A percentile compares a stretch with the other conserved stretches of the same genome.
These are phyloP conservation scores for Plodia interpunctella DNA, from an alignment of 1,140 invertebrate species.

Conservation along the genomic window DNA sequence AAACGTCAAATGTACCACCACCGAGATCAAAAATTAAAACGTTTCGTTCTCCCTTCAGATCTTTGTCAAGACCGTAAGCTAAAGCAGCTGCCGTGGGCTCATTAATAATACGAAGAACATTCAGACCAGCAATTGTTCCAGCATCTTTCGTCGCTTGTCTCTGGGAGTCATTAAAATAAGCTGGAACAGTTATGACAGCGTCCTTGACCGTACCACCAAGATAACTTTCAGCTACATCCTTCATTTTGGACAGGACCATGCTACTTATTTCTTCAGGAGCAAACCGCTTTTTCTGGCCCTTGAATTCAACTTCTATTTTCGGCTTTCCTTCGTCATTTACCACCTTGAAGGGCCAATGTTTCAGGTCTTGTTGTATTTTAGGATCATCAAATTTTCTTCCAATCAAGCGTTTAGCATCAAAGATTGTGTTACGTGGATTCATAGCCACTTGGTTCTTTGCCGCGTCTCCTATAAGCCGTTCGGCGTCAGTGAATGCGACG, in stretches of 20 bases:
- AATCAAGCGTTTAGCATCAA: slow-evolving; percentile 79
- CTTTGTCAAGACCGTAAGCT: slow-evolving; percentile 86
- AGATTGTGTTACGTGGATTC: slow-evolving; percentile 73
- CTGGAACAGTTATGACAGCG: slow-evolving; percentile 82
- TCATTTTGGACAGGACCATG: slow-evolving; percentile 80
- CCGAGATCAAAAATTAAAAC: slow-evolving; percentile 75
- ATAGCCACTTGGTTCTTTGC: slow-evolving; percentile 83
- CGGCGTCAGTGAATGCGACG: slow-evolving; percentile 91
- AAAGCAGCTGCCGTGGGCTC: slow-evolving; percentile 87
- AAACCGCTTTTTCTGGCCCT: slow-evolving; percentile 85
- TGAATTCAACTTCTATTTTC: slow-evolving; percentile 85
- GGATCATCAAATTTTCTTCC: slow-evolving; percentile 83
- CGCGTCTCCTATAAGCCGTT: slow-evolving; percentile 85
- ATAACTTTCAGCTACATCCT: slow-evolving; percentile 81
- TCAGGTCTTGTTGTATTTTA: slow-evolving; percentile 85
- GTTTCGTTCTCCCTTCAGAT: slow-evolving; percentile 81
- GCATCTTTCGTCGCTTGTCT: slow-evolving; percentile 74
- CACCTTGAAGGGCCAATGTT: slow-evolving; percentile 87
- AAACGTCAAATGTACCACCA: slow-evolving; percentile 89
- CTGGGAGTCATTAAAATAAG: slow-evolving; percentile 79
- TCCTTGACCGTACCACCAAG: slow-evolving; percentile 81
- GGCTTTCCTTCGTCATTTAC: slow-evolving; percentile 81
- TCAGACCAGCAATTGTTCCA: slow-evolving; percentile 81
- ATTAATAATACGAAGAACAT: slow-evolving; percentile 86
- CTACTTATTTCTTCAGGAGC: slow-evolving; percentile 87